Base-by-base conservation (phyloP, 2,888 invertebrate species). In the Hyles lineata region DNA sequence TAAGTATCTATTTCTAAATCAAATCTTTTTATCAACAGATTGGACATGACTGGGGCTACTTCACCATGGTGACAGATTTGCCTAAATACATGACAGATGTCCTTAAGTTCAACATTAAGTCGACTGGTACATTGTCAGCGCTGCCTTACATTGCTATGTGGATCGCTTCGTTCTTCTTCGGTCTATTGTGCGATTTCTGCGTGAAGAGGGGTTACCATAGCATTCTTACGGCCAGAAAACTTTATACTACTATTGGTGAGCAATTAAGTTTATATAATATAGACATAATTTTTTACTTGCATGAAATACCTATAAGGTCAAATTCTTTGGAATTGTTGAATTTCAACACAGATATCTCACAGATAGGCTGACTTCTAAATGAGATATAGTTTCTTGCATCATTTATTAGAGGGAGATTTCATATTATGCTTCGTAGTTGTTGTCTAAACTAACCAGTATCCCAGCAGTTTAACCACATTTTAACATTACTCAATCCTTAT, bases 21-120 rank as follows among this genome's bases (percentile, higher is more conserved):
- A 19, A 32, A 58, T 11, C 52, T 52, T 23, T 73, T 82, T 75
- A 19, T 76, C 90, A 72, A 87, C 93, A 96, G 93, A 92, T 96
- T 76, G 96, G 96, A 4, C 96, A 96, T 86, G 96, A 96, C 81
- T 97, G 96, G 96, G 96, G 96, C 6, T 96, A 96, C 83, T 96
- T 96, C 86, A 96, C 96, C 7, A 96, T 97, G 95, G 95, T 96
- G 29, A 96, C 96, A 0, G 96, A 97, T 82, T 89, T 97, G 17
- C 97, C 97, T 0, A 96, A 96, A 76, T 97, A 96, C 87, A 96
- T 96, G 96, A 96, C 95, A 59, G 96, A 96, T 74, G 96, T 97
- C 1, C 88, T 97, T 70, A 95, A 96, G 81, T 96, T 96, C 86
- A 95, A 96, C 81, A 96, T 97, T 73, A 94, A 95, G 78, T 89